A percentile compares a stretch with the other conserved stretches of the same genome.
phyloP scores from a whole-genome alignment of 2,797 vertebrate genomes.

The Oryzias dopingdopingensis region DNA sequence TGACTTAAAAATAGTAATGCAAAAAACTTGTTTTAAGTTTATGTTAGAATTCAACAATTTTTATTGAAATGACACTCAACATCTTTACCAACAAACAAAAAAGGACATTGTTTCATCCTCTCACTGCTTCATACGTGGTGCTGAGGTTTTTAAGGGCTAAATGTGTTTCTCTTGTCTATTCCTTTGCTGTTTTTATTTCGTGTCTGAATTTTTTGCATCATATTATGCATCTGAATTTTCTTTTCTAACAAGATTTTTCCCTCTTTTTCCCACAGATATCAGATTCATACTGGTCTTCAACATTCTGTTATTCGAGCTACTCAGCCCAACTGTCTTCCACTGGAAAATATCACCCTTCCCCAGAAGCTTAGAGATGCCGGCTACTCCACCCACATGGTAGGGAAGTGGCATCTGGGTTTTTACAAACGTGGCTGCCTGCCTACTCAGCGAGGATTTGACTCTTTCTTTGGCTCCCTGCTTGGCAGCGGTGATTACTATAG shows the following conservation, averaged over 20 bases:
- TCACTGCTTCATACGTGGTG: no score
- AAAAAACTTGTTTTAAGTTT: no score
- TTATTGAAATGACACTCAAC: no score
- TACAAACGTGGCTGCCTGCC: slow-evolving; percentile 94
- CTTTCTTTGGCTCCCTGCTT: slow-evolving; percentile 92
- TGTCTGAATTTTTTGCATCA: no score
- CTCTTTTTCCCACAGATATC: slow-evolving; percentile 82
- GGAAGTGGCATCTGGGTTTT: slow-evolving; percentile 98
- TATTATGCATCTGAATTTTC: not conserved
- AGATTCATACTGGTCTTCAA: slow-evolving; percentile 98
- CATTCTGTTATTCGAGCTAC: slow-evolving; percentile 95
- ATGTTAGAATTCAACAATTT: no score
- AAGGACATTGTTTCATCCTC: no score
- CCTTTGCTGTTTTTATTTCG: no score
- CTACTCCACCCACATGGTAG: slow-evolving; percentile 97
- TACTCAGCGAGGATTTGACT: slow-evolving; percentile 92
- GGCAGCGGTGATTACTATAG: slow-evolving; percentile 97
- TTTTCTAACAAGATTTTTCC: slow-evolving; percentile 9
- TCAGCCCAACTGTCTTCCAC: slow-evolving; percentile 93
- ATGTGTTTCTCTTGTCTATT: no score
- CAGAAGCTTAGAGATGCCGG: slow-evolving; percentile 92
- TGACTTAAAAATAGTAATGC: no score
- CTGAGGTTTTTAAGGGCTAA: no score
- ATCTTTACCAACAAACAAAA: no score
- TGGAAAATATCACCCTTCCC: slow-evolving; percentile 92